A percentile compares a stretch with the other conserved stretches of the same genome.
These are phyloP conservation scores for Hassar affinis DNA, from an alignment of 2,113 vertebrate species.

Conservation along the genomic window DNA sequence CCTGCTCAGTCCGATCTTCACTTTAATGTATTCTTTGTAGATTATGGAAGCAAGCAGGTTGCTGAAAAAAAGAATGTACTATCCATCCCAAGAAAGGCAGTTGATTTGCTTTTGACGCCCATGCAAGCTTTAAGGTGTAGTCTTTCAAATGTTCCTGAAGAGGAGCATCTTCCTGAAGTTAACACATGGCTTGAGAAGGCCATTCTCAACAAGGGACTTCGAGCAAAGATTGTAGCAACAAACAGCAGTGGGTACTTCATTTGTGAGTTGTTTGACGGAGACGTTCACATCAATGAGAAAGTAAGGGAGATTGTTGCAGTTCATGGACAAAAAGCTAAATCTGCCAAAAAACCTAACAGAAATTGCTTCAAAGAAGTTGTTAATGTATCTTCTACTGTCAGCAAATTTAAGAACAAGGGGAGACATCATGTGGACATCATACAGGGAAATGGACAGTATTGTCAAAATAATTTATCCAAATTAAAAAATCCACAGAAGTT, in stretches of 20 bases:
- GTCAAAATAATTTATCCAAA: background rate
- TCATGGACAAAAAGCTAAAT: slow-evolving; percentile 34
- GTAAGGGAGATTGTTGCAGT: slow-evolving; percentile 74
- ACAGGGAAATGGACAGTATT: background rate
- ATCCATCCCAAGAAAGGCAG: slow-evolving; percentile 74
- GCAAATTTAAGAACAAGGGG: background rate
- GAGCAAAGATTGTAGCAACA: slow-evolving; percentile 71
- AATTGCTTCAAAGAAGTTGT: slow-evolving; percentile 1
- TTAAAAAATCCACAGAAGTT: background rate
- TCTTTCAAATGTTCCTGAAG: slow-evolving; percentile 69
- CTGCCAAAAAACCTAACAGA: background rate
- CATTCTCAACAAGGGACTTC: slow-evolving; percentile 74
- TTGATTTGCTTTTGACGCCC: slow-evolving; percentile 80
- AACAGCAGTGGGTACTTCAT: slow-evolving; percentile 75
- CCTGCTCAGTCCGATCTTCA: slow-evolving; percentile 68
- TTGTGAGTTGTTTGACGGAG: slow-evolving; percentile 80
- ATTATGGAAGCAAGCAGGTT: slow-evolving; percentile 83
- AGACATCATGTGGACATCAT: background rate
- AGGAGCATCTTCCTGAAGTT: slow-evolving; percentile 67
- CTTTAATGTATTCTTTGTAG: slow-evolving; percentile 81
- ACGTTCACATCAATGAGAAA: slow-evolving; percentile 77
- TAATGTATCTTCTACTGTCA: background rate
- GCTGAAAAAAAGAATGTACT: slow-evolving; percentile 73
- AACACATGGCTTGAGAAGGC: slow-evolving; percentile 76
- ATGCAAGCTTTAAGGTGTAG: slow-evolving; percentile 85